Conservation (phyloP, 1,140 invertebrate genomes). For the Onthophagus taurus region DNA sequence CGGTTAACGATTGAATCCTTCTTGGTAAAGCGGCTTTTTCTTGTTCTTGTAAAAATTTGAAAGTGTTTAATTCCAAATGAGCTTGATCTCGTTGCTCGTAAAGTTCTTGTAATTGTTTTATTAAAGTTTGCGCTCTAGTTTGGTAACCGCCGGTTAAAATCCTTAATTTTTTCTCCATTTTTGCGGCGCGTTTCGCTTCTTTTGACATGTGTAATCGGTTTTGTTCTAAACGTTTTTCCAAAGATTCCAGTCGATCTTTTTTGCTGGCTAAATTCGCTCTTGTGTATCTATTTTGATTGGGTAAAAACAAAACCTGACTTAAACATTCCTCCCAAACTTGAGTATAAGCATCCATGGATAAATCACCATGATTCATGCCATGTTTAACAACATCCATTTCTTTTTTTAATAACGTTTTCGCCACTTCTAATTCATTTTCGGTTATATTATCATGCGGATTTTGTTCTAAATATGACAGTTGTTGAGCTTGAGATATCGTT, state of each 20-base stretch:
- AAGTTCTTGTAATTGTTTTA: slow-evolving; percentile 83
- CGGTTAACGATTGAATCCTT: slow-evolving; percentile 74
- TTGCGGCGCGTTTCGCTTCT: slow-evolving; percentile 91
- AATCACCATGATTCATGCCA: slow-evolving; percentile 91
- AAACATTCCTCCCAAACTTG: slow-evolving; percentile 98
- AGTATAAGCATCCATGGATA: slow-evolving; percentile 81
- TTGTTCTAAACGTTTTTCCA: slow-evolving; percentile 84
- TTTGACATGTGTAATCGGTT: slow-evolving; percentile 90
- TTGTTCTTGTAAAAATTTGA: slow-evolving; percentile 81
- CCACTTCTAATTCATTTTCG: slow-evolving; percentile 56
- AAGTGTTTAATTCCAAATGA: slow-evolving; percentile 83
- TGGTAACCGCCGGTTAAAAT: slow-evolving; percentile 89
- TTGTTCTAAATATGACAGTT: slow-evolving; percentile 72
- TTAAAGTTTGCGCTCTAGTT: slow-evolving; percentile 72
- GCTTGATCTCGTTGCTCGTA: slow-evolving; percentile 86
- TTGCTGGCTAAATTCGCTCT: slow-evolving; percentile 90
- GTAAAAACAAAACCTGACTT: slow-evolving; percentile 46
- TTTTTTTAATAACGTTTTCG: slow-evolving; percentile 56
- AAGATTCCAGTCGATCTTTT: slow-evolving; percentile 89
- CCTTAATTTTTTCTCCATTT: slow-evolving; percentile 96
- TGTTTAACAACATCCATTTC: slow-evolving; percentile 87
- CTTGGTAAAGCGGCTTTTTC: slow-evolving; percentile 86
- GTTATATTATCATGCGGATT: slow-evolving; percentile 72
- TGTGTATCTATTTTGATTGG: slow-evolving; percentile 56
- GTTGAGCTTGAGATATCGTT: slow-evolving; percentile 51